phyloP scores from a whole-genome alignment of 2,113 vertebrate genomes.

The Garra rufa region DNA sequence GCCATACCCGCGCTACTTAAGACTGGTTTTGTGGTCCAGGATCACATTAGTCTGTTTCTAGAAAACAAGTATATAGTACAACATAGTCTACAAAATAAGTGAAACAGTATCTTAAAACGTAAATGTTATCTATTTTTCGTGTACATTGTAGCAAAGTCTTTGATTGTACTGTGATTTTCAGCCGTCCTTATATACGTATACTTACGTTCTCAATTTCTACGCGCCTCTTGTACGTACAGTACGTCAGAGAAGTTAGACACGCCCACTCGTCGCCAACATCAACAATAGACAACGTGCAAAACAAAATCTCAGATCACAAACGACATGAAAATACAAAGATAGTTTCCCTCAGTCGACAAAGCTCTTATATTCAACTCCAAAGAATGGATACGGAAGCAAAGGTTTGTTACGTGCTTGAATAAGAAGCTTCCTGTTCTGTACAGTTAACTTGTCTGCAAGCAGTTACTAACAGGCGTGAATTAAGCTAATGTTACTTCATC shows the following conservation, averaged over 20 bases:
- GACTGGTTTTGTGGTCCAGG: too few species aligned
- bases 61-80: too few species aligned
- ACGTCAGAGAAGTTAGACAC: slow-evolving; percentile 22
- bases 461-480: not conserved
- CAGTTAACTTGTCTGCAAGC: not conserved
- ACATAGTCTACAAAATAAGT: too few species aligned
- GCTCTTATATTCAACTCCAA: not conserved
- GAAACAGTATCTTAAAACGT: too few species aligned
- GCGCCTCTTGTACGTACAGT: slow-evolving; percentile 19
- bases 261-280: slow-evolving; percentile 40
- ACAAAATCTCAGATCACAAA: slow-evolving; percentile 29
- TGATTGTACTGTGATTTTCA: not conserved
- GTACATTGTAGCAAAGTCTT: not conserved
- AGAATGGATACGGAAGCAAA: slow-evolving; percentile 27
- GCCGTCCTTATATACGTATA: not conserved
- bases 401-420: slow-evolving; percentile 8
- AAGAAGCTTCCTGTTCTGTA: not conserved
- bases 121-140: not conserved
- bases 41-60: not conserved
- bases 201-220: not conserved
- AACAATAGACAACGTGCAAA: slow-evolving; percentile 49
- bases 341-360: not conserved
- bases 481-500: not conserved
- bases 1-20: too few species aligned
- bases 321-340: not conserved